A percentile compares a stretch with the other conserved stretches of the same genome.
Conservation (phyloP, 2,113 vertebrate genomes). For the Cyrtonyx montezumae region DNA sequence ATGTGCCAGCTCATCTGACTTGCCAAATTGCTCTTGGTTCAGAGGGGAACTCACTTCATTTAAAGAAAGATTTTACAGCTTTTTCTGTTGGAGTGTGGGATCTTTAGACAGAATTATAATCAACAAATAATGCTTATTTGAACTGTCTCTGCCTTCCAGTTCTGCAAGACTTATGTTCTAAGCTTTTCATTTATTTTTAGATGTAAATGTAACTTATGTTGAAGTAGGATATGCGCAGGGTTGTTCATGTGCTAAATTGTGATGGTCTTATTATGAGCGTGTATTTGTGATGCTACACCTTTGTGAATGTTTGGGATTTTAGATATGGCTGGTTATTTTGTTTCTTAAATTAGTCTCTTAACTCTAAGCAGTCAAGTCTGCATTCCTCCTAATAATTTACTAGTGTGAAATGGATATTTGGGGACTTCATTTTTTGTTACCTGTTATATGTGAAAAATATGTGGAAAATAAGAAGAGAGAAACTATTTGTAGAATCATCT, state of each 20-base stretch:
- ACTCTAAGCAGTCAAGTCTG: background rate
- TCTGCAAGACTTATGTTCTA: background rate
- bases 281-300: background rate
- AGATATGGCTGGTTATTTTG: background rate
- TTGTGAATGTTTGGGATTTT: background rate
- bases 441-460: background rate
- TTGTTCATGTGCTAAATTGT: background rate
- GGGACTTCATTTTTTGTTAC: background rate
- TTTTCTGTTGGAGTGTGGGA: background rate
- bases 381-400: background rate
- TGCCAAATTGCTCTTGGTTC: slow-evolving; percentile 24
- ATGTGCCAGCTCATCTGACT: slow-evolving; percentile 37
- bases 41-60: background rate
- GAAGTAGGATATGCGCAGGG: background rate
- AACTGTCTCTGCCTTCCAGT: background rate
- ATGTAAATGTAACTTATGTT: background rate
- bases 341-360: background rate
- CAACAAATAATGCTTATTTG: background rate
- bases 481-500: background rate
- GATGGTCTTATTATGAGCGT: background rate
- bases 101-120: background rate
- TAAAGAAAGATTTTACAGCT: background rate
- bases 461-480: background rate
- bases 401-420: background rate
- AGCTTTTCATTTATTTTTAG: background rate